phyloP scores from a whole-genome alignment of 2,113 vertebrate genomes.

The Chiloscyllium plagiosum region DNA sequence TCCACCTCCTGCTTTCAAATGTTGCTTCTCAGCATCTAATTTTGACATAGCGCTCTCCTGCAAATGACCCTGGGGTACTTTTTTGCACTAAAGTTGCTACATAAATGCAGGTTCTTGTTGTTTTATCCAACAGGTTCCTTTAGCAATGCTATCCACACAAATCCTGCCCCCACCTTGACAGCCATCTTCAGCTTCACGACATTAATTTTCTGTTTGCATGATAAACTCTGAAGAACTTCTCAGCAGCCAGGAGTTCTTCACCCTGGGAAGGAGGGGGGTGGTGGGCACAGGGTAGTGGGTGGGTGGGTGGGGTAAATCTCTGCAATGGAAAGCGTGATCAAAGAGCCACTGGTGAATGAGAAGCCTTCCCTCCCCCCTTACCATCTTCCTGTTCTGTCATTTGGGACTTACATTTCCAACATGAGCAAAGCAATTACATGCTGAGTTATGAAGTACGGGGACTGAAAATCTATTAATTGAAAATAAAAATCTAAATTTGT shows the following conservation, averaged over 20 bases:
- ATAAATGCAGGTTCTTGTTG: not conserved
- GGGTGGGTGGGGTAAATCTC: not conserved
- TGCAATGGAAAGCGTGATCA: not conserved
- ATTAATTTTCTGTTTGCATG: not conserved
- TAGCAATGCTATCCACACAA: not conserved
- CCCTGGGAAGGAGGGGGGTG: not conserved
- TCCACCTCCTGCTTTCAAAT: not conserved
- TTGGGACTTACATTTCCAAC: constrained; percentile 10
- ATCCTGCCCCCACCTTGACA: not conserved
- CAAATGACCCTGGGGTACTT: not conserved
- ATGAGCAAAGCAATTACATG: not conserved
- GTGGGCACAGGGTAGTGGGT: no score
- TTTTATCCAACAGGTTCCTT: not conserved
- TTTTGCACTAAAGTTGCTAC: not conserved
- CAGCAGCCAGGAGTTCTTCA: not conserved
- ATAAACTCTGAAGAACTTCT: not conserved
- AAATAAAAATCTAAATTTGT: constrained; percentile 28
- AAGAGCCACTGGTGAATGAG: not conserved
- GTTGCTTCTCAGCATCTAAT: not conserved
- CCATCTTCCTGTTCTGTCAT: not conserved
- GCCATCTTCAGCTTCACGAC: not conserved
- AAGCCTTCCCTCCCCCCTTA: no score
- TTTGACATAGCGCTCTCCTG: not conserved
- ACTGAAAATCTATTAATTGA: constrained; percentile 35
- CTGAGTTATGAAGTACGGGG: not conserved